Evolutionary conservation across 2,113 vertebrate species (phyloP), one percentile per base, ranked within the genome.

Genomic region (Chamaetylas fuelleborni): DNA sequence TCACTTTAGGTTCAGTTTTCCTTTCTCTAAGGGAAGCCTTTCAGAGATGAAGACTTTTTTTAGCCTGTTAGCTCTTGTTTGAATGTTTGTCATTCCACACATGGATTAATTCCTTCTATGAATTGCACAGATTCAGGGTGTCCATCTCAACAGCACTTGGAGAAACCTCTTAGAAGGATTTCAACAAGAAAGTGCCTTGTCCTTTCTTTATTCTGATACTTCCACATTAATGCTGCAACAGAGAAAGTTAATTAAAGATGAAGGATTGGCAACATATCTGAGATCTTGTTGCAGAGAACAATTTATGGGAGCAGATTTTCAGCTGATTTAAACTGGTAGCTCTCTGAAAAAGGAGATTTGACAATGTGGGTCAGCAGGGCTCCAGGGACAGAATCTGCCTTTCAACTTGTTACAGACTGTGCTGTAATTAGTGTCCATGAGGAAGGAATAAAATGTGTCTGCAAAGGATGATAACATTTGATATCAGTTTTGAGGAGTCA

Each of bases 281-380:
- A 82, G 47, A 29, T 91, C 50, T 94, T 43, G 19, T 31, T 62
- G 58, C 58, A 77, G 50, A 31, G 74, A 73, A 78, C 56, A 69
- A 70, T 92, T 90, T 25, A 62, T 33, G 38, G 47, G 71, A 47
- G 54, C 58, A 58, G 85, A 90, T 80, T 87, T 90, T 47, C 50
- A 67, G 42, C 58, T 94, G 87, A 94, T 91, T 84, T 89, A 36
- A 93, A 51, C 45, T 38, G 72, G 48, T 38, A 40, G 7, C 42
- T 91, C 58, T 81, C 50, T 91, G 84, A 76, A 82, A 14, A 47
- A 54, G 5, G 26, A 91, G 54, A 47, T 80, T 65, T 36, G 54
- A 69, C 71, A 87, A 95, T 93, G 54, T 77, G 73, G 74, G 85
- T 90, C 91, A 92, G 90, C 70, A 77, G 78, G 56, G 10, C 92